A percentile compares a stretch with the other conserved stretches of the same genome.
Conservation (phyloP, 2,797 vertebrate genomes). For the Xiphorhynchus erythropygius region DNA sequence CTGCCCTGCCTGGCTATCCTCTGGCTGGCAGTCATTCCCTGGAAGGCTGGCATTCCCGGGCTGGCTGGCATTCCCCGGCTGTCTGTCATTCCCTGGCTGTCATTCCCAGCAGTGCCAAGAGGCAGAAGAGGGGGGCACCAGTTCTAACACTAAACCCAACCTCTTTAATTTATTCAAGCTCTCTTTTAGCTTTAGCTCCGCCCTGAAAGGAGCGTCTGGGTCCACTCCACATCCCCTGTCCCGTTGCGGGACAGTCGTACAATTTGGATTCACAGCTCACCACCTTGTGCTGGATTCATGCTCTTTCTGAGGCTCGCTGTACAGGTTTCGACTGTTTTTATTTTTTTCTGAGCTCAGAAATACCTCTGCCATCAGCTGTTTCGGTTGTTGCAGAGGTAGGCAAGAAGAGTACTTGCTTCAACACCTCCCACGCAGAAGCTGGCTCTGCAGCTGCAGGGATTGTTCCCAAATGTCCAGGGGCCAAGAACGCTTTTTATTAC, state of each 20-base stretch:
- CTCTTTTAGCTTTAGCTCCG: neutral
- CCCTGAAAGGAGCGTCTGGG: rapidly evolving
- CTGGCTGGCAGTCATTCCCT: neutral
- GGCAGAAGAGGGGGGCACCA: neutral
- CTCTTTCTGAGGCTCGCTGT: neutral
- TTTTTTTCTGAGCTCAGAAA: neutral
- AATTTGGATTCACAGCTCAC: neutral
- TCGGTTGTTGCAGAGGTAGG: neutral
- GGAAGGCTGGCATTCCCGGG: neutral
- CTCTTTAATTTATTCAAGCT: neutral
- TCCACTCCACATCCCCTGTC: rapidly evolving
- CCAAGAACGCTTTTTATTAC: neutral
- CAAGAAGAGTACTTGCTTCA: neutral
- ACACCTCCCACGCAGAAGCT: neutral
- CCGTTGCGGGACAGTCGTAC: neutral
- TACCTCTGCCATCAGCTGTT: neutral
- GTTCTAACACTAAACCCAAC: neutral
- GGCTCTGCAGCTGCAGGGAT: slow-evolving; percentile 31
- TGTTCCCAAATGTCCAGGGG: neutral
- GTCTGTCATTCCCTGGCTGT: neutral
- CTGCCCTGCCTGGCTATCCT: neutral
- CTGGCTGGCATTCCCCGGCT: neutral
- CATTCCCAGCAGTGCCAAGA: neutral
- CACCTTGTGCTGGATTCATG: rapidly evolving
- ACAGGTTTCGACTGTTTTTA: neutral